Percentiles rank a stretch among this genome's conserved stretches.
Evolutionary conservation across 2,888 invertebrate genomes (phyloP).

Genomic region (Lasioglossum figueresi): DNA sequence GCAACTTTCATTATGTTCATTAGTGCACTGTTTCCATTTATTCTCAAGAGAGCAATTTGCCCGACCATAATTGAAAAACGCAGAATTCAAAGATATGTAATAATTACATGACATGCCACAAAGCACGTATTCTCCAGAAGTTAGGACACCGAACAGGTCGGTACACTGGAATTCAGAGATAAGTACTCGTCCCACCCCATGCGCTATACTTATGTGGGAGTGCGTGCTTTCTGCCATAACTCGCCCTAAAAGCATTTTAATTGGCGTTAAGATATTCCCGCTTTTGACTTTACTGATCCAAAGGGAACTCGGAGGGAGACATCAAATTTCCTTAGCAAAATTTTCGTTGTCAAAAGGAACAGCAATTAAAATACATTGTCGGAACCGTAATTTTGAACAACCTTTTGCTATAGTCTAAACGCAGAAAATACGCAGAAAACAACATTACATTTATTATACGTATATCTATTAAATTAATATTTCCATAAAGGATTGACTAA

Average conservation of each 20-base stretch:
- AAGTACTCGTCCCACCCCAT: neutral
- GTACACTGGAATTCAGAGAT: slow-evolving; percentile 7
- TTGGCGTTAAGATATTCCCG: slow-evolving; percentile 4
- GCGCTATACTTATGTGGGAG: slow-evolving; percentile 1
- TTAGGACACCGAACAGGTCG: neutral
- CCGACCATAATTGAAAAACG: neutral
- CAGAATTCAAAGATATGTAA: neutral
- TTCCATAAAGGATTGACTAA: neutral
- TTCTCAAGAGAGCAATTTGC: neutral
- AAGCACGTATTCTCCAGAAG: neutral
- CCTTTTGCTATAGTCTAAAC: neutral
- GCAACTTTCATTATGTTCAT: neutral
- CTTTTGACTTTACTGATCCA: neutral
- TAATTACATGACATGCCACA: neutral
- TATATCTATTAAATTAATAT: neutral
- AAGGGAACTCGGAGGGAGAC: neutral
- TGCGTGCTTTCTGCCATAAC: neutral
- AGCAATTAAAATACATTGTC: neutral
- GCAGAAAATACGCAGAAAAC: neutral
- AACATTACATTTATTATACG: neutral
- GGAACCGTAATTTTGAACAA: neutral
- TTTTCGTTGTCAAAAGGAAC: neutral
- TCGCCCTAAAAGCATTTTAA: slow-evolving; percentile 13
- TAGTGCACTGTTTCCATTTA: neutral
- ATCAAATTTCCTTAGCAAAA: neutral